phyloP scores from a whole-genome alignment of 64 coral and sea anemone species.

The Montipora sp. region DNA sequence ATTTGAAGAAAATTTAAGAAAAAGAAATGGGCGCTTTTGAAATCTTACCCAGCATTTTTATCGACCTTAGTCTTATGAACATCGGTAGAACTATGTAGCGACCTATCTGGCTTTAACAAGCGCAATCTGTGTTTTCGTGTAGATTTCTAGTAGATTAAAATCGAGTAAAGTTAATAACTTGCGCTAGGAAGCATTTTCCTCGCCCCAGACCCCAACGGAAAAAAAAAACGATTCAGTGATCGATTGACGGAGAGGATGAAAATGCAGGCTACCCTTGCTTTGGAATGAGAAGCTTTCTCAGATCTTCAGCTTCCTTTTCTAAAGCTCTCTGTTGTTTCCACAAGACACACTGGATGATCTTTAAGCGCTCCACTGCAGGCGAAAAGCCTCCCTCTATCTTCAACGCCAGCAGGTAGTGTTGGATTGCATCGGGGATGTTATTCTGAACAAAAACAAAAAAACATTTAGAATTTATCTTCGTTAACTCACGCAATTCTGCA shows the following conservation, averaged over 20 bases:
- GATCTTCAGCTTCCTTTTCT: conserved; percentile 77
- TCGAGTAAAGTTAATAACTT: no score
- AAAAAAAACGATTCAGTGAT: background rate
- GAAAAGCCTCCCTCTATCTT: conserved; percentile 81
- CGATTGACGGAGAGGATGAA: background rate
- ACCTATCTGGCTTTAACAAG: no score
- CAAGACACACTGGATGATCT: conserved; percentile 82
- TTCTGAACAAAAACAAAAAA: conserved; percentile 30
- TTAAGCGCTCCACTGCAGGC: conserved; percentile 78
- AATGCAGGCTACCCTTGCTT: background rate
- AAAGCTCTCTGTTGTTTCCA: conserved; percentile 87
- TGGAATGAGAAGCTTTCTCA: conserved; percentile 63
- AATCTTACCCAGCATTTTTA: no score
- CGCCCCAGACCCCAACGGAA: background rate
- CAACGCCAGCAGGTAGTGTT: conserved; percentile 78
- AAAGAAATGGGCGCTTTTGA: no score
- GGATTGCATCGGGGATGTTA: conserved; percentile 80
- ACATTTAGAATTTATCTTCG: background rate
- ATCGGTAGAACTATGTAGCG: no score
- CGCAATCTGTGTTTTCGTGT: no score
- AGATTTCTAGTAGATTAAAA: no score
- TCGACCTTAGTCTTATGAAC: no score
- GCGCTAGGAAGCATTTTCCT: background rate
- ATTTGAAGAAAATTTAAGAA: no score
- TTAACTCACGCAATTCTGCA: no score